phyloP scores from a whole-genome alignment of 2,888 invertebrate species.

The Drosophila infuscata region DNA sequence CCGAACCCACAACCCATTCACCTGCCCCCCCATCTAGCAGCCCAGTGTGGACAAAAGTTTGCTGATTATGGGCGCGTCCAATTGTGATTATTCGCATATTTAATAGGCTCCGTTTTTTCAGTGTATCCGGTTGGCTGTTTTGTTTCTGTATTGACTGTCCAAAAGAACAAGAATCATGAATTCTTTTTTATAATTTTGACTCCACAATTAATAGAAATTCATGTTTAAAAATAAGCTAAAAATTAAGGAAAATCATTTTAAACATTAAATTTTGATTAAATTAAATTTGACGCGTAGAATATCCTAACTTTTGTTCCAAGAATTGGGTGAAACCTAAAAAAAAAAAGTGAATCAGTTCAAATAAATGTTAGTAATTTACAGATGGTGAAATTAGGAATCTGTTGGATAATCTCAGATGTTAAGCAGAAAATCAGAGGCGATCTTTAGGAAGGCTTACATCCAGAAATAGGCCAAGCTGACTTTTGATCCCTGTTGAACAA shows the following conservation, averaged over 20 bases:
- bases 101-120: slow-evolving; percentile 34
- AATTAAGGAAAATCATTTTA: background rate
- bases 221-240: background rate
- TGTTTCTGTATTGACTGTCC: background rate
- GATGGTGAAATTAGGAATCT: too few relatives aligned
- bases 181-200: background rate
- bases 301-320: too few relatives aligned
- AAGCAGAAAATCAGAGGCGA: background rate
- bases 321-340: too few relatives aligned
- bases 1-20: background rate
- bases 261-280: background rate
- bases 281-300: background rate
- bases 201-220: background rate
- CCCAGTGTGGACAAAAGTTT: slow-evolving; percentile 37
- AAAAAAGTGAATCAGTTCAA: too few relatives aligned
- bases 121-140: slow-evolving; percentile 30
- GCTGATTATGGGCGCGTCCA: slow-evolving; percentile 58
- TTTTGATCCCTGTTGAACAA: background rate
- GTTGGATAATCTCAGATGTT: background rate
- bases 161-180: background rate
- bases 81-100: slow-evolving; percentile 58
- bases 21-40: background rate
- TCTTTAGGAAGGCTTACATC: background rate
- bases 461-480: background rate
- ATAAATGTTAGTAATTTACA: background rate